Evolutionary conservation across 2,888 invertebrate species (phyloP), one percentile per base, ranked within the genome.

Genomic region (Allophyes oxyacanthae): DNA sequence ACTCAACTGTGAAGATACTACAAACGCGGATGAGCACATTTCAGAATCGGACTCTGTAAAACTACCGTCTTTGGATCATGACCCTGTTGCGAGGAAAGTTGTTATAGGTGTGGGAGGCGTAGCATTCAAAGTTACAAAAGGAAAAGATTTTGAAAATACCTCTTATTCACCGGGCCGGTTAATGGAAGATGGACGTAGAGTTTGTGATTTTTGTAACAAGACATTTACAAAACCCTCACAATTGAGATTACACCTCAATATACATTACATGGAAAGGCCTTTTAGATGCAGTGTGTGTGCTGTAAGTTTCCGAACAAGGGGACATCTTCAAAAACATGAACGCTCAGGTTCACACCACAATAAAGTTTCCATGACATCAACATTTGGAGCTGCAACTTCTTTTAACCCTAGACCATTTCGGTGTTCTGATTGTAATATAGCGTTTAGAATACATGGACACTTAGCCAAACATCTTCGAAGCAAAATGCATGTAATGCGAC

Each of bases 401-500:
- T 97, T 97, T 68, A 99, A 99, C 91, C 99, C 99, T 2, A 95
- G 99, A 46, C 99, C 99, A 13, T 99, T 99, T 88, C 98, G 98
- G 82, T 99, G 99, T 92, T 96, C 96, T 14, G 99, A 99, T 84
- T 99, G 99, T 87, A 98, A 98, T 84, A 98, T 98, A 74, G 99
- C 99, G 7, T 99, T 99, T 87, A 95, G 98, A 76, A 99, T 99
- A 81, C 99, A 99, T 82, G 99, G 99, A 0, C 99, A 99, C 89
- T 94, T 99, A 79, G 99, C 99, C 0, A 99, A 99, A 89, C 99
- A 99, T 94, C 95, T 99, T 62, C 96, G 99, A 54, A 98, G 98
- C 67, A 99, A 99, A 94, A 97, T 98, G 95, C 99, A 99, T 85
- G 98, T 99, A 37, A 98, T 98, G 96, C 97, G 98, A 79, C 94